Conservation (phyloP, 2,113 vertebrate genomes). For the Otis tarda region DNA sequence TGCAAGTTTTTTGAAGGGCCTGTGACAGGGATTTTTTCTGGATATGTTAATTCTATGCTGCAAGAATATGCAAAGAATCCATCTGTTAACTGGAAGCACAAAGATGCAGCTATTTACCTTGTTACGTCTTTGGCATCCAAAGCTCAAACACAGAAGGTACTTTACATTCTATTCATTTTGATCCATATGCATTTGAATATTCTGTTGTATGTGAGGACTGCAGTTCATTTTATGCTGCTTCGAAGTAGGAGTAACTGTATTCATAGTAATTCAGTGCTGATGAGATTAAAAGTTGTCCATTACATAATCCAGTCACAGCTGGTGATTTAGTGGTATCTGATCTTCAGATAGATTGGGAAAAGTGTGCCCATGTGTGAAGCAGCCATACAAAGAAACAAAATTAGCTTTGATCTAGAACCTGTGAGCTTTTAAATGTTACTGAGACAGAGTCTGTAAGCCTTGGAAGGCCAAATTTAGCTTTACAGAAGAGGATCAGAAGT, state of each 20-base stretch:
- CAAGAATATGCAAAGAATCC: constrained; percentile 94
- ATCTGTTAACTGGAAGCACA: constrained; percentile 95
- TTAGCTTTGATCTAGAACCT: background rate
- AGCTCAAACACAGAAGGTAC: constrained; percentile 98
- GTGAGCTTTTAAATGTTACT: background rate
- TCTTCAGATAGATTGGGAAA: background rate
- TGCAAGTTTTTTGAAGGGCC: constrained; percentile 97
- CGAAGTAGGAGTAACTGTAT: background rate
- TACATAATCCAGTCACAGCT: rapidly evolving
- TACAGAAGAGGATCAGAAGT: background rate
- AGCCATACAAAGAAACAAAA: background rate
- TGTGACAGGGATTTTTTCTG: constrained; percentile 96
- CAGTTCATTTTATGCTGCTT: background rate
- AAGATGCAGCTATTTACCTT: constrained; percentile 97
- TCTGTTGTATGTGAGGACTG: background rate
- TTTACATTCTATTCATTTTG: background rate
- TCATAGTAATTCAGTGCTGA: background rate
- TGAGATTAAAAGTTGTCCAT: background rate
- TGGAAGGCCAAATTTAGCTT: background rate
- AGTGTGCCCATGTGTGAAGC: background rate
- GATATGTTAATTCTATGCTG: constrained; percentile 97
- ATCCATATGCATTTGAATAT: background rate
- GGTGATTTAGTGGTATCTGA: background rate
- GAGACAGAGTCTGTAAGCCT: background rate
- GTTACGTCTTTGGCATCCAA: constrained; percentile 98